Conservation (phyloP, 2,113 vertebrate species). For the Turnix velox region DNA sequence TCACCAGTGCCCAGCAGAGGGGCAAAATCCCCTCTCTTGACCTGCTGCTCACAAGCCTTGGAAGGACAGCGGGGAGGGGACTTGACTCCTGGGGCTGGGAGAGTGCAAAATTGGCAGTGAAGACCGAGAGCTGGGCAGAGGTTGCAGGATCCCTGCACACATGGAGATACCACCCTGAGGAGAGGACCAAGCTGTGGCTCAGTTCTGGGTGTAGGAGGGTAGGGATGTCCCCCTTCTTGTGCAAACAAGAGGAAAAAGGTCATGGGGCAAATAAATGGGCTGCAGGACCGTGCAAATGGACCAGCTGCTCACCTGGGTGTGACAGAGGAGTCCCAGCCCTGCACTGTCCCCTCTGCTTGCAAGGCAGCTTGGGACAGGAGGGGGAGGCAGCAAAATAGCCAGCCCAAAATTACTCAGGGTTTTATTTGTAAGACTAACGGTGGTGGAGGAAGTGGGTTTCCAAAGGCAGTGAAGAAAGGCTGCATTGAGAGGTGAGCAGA, state of each 20-base stretch:
- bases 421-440: constrained; percentile 9
- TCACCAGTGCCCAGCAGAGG: too few relatives aligned
- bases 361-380: accelerated
- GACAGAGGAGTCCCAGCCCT: neutral
- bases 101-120: neutral
- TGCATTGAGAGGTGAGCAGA: constrained; percentile 42
- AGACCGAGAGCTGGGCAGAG: neutral
- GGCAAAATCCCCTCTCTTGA: too few relatives aligned
- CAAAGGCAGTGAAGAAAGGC: constrained; percentile 1
- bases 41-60: too few relatives aligned
- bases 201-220: neutral
- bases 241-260: neutral
- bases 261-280: accelerated
- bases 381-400: neutral
- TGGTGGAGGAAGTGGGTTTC: constrained; percentile 53
- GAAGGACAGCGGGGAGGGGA: neutral
- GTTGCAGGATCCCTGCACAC: neutral
- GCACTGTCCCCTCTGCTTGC: accelerated
- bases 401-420: neutral
- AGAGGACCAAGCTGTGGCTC: neutral
- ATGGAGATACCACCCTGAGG: neutral
- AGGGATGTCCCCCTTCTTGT: neutral
- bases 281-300: neutral
- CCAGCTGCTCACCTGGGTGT: neutral
- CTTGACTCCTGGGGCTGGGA: neutral